Evolutionary conservation across 2,888 invertebrate genomes (phyloP).

Genomic region (Seira sanloemensis): DNA sequence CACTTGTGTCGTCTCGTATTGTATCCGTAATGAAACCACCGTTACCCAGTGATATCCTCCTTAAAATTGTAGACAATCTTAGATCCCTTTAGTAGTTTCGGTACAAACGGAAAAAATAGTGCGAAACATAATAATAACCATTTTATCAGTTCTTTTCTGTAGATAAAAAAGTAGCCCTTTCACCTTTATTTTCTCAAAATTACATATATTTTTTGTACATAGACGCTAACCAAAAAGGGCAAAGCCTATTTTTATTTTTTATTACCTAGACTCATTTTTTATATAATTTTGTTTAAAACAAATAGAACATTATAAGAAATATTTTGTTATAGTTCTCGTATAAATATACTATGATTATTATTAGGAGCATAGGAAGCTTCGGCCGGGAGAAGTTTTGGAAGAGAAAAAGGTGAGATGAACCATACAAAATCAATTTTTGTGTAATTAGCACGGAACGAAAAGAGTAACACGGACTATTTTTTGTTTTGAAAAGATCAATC

Average conservation of each 20-base stretch:
- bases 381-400: slow-evolving; percentile 94
- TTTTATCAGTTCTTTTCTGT: neutral
- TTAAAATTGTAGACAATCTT: neutral
- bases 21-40: neutral
- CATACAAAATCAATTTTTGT: slow-evolving; percentile 18
- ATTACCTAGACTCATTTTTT: neutral
- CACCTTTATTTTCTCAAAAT: neutral
- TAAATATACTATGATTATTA: slow-evolving; percentile 74
- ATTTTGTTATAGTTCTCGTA: slow-evolving; percentile 46
- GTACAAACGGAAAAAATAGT: neutral
- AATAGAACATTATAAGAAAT: neutral
- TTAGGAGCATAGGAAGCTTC: slow-evolving; percentile 93
- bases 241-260: neutral
- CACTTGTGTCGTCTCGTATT: neutral
- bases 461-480: neutral
- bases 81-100: neutral
- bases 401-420: slow-evolving; percentile 89
- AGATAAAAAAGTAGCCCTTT: neutral
- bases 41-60: neutral
- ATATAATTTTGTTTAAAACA: neutral
- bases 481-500: neutral
- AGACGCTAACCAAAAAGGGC: neutral
- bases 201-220: neutral
- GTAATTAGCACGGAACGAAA: neutral
- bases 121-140: too few species aligned